Conservation (phyloP, 1,140 invertebrate species). For the Liolophura sinensis region DNA sequence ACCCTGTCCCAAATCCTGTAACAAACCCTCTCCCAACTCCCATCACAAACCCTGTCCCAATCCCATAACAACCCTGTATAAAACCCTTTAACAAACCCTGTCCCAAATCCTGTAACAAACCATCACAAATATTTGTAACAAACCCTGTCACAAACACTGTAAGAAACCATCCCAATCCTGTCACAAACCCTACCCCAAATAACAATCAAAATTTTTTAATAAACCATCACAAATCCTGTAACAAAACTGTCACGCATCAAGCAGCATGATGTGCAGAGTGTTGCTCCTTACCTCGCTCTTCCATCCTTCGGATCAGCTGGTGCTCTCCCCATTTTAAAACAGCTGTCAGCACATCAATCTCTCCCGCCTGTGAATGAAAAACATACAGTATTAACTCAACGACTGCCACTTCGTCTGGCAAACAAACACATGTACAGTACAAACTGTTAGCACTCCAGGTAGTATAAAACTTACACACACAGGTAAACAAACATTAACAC, state of each 20-base stretch:
- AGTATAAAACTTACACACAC: not conserved
- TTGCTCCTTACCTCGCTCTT: constrained; percentile 69
- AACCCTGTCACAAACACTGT: no score
- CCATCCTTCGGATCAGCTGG: constrained; percentile 78
- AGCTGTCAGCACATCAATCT: constrained; percentile 83
- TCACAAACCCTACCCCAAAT: not conserved
- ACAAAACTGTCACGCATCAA: not conserved
- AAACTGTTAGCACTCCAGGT: not conserved
- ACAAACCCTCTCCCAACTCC: no score
- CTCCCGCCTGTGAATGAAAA: constrained; percentile 67
- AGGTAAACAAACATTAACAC: not conserved
- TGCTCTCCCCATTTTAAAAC: constrained; percentile 91
- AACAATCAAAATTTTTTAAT: not conserved
- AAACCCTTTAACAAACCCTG: no score
- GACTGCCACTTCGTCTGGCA: not conserved
- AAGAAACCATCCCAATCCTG: no score
- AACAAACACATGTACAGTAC: not conserved
- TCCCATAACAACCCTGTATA: no score
- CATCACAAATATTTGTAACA: no score
- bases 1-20: no score
- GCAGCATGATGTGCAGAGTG: not conserved
- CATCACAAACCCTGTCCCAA: no score
- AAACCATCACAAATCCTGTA: not conserved
- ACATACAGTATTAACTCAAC: not conserved
- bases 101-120: no score